Conservation (phyloP, 2,888 invertebrate species). For the Eremobia ochroleuca region DNA sequence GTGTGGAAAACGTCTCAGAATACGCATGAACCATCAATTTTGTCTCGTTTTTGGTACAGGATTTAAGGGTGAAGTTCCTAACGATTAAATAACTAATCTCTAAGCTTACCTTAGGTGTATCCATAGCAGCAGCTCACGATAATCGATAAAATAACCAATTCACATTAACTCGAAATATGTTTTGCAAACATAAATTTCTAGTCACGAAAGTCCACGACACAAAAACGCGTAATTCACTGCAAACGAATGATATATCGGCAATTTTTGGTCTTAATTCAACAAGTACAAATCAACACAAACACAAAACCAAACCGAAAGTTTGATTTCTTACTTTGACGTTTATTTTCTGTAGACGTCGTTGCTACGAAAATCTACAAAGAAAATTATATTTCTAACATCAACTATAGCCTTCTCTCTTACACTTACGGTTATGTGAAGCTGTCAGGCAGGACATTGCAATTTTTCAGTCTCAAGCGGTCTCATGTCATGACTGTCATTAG, state of each 20-base stretch:
- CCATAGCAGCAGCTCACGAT: slow-evolving; percentile 79
- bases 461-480: too few species aligned
- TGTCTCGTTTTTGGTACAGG: not conserved
- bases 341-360: slow-evolving; percentile 38
- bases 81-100: slow-evolving; percentile 4
- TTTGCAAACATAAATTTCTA: slow-evolving; percentile 45
- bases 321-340: slow-evolving; percentile 57
- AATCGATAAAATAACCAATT: slow-evolving; percentile 82
- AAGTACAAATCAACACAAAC: slow-evolving; percentile 48
- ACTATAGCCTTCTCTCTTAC: slow-evolving; percentile 21
- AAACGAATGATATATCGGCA: slow-evolving; percentile 18
- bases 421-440: not conserved
- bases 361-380: not conserved
- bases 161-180: slow-evolving; percentile 72
- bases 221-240: slow-evolving; percentile 10
- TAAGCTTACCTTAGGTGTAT: slow-evolving; percentile 86
- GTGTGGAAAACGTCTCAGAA: not conserved
- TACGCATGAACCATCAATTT: not conserved
- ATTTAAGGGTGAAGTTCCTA: not conserved
- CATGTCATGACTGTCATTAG: not conserved
- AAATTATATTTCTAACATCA: slow-evolving; percentile 23
- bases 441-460: not conserved
- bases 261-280: slow-evolving; percentile 35
- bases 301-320: slow-evolving; percentile 59
- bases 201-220: slow-evolving; percentile 37